Conservation (phyloP, 2,113 vertebrate species). For the Kryptolebias marmoratus region DNA sequence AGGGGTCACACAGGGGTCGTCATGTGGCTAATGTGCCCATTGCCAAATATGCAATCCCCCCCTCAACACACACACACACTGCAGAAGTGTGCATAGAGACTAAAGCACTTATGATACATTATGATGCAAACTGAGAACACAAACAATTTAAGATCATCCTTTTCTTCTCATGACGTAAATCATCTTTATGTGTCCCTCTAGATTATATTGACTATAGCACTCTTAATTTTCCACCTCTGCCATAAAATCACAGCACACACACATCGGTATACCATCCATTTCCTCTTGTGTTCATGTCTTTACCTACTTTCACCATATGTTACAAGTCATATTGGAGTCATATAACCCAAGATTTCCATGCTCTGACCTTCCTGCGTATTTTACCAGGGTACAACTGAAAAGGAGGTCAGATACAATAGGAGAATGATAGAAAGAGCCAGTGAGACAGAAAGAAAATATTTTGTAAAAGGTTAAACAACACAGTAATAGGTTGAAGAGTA, state of each 20-base stretch:
- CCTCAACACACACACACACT: slow-evolving; percentile 12
- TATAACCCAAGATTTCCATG: slow-evolving; percentile 82
- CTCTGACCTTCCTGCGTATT: slow-evolving; percentile 81
- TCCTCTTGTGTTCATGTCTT: slow-evolving; percentile 7
- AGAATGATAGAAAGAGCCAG: slow-evolving; percentile 46
- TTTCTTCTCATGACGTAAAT: slow-evolving; percentile 10
- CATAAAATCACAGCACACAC: not conserved
- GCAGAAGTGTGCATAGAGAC: slow-evolving; percentile 3
- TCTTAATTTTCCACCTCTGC: slow-evolving; percentile 10
- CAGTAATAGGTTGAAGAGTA: slow-evolving; percentile 48
- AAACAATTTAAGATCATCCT: slow-evolving; percentile 2
- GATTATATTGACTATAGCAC: slow-evolving; percentile 11
- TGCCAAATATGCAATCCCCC: slow-evolving; percentile 43
- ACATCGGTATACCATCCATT: slow-evolving; percentile 3
- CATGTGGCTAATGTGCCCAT: slow-evolving; percentile 69
- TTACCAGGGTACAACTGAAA: slow-evolving; percentile 83
- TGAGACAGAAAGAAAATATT: slow-evolving; percentile 43
- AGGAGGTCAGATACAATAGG: slow-evolving; percentile 38
- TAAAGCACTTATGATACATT: slow-evolving; percentile 12
- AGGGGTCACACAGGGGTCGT: slow-evolving; percentile 70
- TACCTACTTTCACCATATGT: not conserved
- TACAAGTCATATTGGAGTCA: slow-evolving; percentile 65
- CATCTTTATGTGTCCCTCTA: not conserved
- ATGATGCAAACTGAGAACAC: slow-evolving; percentile 20
- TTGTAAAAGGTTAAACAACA: slow-evolving; percentile 37